phyloP scores from a whole-genome alignment of 2,113 vertebrate species.

The Campylorhamphus procurvoides region DNA sequence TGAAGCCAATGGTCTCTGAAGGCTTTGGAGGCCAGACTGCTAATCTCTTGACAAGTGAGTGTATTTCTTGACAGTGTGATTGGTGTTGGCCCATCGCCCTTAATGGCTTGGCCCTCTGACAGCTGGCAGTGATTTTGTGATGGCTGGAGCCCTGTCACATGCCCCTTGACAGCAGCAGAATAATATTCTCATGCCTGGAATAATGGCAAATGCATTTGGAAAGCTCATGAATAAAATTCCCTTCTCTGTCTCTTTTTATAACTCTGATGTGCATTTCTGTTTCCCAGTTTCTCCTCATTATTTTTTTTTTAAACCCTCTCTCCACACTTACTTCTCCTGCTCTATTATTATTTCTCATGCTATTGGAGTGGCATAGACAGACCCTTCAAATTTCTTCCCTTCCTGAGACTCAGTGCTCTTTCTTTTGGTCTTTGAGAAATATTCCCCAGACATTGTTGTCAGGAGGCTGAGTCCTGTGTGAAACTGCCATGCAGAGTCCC shows the following conservation, averaged over 20 bases:
- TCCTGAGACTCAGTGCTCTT: neutral
- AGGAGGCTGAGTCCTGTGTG: neutral
- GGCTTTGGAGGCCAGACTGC: neutral
- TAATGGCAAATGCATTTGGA: constrained; percentile 45
- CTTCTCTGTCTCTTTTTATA: constrained; percentile 54
- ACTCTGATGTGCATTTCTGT: constrained; percentile 12
- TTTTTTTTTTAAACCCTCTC: neutral
- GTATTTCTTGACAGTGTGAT: constrained; percentile 43
- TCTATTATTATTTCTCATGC: neutral
- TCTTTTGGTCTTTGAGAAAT: neutral
- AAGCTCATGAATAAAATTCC: constrained; percentile 63
- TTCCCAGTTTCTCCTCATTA: neutral
- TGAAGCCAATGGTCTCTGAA: neutral
- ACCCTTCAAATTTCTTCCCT: constrained; percentile 1
- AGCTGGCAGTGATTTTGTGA: constrained; percentile 64
- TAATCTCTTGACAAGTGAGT: constrained; percentile 55
- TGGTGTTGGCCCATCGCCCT: constrained; percentile 43
- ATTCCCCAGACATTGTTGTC: neutral
- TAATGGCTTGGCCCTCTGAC: constrained; percentile 51
- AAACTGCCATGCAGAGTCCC: neutral
- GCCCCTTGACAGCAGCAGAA: constrained; percentile 53
- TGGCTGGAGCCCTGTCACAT: constrained; percentile 20
- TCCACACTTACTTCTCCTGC: neutral
- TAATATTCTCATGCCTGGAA: constrained; percentile 29
- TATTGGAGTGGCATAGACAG: neutral